Evolutionary conservation across 2,888 invertebrate species (phyloP).

Genomic region (Drosophila eohydei): DNA sequence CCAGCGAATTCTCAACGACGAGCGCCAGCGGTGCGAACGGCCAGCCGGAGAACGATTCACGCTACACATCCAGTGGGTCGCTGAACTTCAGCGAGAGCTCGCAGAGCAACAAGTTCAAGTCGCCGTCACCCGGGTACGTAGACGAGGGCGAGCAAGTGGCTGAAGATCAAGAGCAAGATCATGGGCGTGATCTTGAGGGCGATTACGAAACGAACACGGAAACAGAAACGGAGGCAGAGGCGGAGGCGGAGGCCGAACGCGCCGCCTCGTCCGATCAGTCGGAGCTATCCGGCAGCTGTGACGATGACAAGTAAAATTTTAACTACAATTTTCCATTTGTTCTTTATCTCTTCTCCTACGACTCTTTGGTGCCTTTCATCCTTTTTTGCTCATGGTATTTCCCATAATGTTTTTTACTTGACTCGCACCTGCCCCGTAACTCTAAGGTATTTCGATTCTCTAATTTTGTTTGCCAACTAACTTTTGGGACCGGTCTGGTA

Average conservation of each 20-base stretch:
- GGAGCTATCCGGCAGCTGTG: constrained; percentile 51
- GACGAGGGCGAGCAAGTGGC: constrained; percentile 34
- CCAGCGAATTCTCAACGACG: constrained; percentile 78
- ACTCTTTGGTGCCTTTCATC: constrained; percentile 20
- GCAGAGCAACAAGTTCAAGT: constrained; percentile 82
- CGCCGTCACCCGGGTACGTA: constrained; percentile 84
- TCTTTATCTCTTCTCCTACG: constrained; percentile 9
- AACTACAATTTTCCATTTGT: constrained; percentile 30
- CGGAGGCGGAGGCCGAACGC: constrained; percentile 15
- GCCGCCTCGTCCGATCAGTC: constrained; percentile 43
- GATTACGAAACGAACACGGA: constrained; percentile 32
- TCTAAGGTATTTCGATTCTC: background rate
- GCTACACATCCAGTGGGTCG: constrained; percentile 77
- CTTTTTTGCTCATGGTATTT: constrained; percentile 8
- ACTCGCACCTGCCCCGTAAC: constrained; percentile 12
- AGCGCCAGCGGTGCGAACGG: constrained; percentile 60
- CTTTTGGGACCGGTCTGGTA: constrained; percentile 4
- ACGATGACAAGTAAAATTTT: constrained; percentile 76
- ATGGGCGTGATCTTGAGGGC: constrained; percentile 23
- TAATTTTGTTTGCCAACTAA: constrained; percentile 22
- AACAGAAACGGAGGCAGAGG: constrained; percentile 6
- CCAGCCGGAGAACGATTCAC: constrained; percentile 48
- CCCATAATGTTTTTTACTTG: constrained; percentile 1
- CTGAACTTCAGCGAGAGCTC: constrained; percentile 78
- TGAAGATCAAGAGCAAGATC: constrained; percentile 20